Base-by-base conservation (phyloP, 1,140 invertebrate species). In the Mercenaria mercenaria region DNA sequence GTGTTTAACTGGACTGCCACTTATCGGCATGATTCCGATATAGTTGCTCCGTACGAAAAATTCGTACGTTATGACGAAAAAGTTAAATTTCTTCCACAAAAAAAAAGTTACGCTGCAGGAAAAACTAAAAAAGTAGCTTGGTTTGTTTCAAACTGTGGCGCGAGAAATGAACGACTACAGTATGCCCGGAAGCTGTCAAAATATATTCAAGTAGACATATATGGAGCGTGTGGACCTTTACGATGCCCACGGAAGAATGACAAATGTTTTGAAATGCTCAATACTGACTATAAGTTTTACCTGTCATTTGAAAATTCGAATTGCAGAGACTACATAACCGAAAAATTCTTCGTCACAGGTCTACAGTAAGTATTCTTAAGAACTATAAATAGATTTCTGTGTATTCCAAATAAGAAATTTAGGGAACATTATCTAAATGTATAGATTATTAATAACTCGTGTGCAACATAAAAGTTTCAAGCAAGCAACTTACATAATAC, bases 201-300 rank as follows among this genome's bases (percentile, higher is more conserved):
- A 59, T 94, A 95, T 80, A 96, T 98, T 69, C 56, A 93, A 3
- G 96, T 98, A 10, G 97, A 98, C 93, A 96, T 97, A n/a, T 98
- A 97, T 92, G 98, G 98, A 20, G 88, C 81, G 0, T 98, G 98
- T 95, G 95, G 94, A 13, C 83, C 50, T 8, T 37, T 91, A 11
- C 88, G 80, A 10, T 96, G 95, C 88, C 90, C 92, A 0, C 88
- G 98, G 64, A 92, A 97, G 39, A 97, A 98, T 79, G 11, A 20
- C 0, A 97, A 98, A 93, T 99, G 99, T 93, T 98, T 99, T 93
- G 97, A 98, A 50, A 97, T 99, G 97, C 97, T 99, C 23, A 98
- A 99, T 93, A 97, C 97, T 77, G 98, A 99, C 80, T 99, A 99
- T 96, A 99, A 99, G 95, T 99, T 99, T 96, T 99, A 99, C 96